Evolutionary conservation across 2,888 invertebrate species (phyloP), one percentile per base, ranked within the genome.

Genomic region (Coenonympha arcania): DNA sequence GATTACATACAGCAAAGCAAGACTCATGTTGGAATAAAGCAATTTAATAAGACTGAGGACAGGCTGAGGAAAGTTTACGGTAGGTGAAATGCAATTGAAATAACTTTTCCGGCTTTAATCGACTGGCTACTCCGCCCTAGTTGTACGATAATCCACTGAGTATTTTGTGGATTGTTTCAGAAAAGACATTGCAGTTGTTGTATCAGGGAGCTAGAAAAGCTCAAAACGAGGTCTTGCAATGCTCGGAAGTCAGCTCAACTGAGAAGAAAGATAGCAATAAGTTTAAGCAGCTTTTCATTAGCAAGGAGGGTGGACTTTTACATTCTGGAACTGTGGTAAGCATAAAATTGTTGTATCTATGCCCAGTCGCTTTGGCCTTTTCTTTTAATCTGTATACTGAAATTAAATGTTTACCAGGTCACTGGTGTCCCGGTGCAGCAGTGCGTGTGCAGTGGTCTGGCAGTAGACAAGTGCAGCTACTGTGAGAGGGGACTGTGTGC

Each of bases 1-100:
- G 85, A 85, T 57, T 82, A 70, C 58, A 62, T 84, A 18, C 79
- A 76, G 5, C 86, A 87, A 68, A 79, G 81, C 47, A 87, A 87
- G 72, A 68, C 76, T 43, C 77, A 85, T 47, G 67, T 86, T 39
- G 75, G 83, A 22, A 39, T 76, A 3, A 86, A 82, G 60, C 80
- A 84, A 59, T 80, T 76, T 48, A 84, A 82, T 52, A 85, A 85
- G 54, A 85, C 77, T 52, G 76, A 81, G 56, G 74, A 76, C 33
- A 69, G 80, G 54, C 56, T 86, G 37, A 69, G 76, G 58, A 75
- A 78, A 69, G 80, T 87, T 60, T 83, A 86, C 47, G 84, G 86
- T 81, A 68, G 41, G 6, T 9, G 8, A 11, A 1, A 19, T 11
- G 5, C 19, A 19, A 40, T 24, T 13, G 39, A 34, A 15, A 20